phyloP scores from a whole-genome alignment of 2,113 vertebrate genomes.

The Carassius auratus region DNA sequence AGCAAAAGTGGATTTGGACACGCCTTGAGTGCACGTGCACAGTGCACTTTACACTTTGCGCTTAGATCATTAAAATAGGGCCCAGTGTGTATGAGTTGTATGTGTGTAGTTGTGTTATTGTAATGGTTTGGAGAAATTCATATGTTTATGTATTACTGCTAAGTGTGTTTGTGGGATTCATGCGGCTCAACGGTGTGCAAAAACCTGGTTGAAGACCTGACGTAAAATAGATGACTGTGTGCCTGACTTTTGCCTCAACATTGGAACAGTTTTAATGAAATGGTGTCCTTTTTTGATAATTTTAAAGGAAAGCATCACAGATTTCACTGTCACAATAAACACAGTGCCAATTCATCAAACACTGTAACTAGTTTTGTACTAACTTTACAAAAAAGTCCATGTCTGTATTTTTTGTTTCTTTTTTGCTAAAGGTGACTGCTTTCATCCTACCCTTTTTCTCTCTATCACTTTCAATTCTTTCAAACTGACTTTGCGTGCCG shows the following conservation, averaged over 20 bases:
- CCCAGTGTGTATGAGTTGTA: not conserved
- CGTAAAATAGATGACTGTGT: slow-evolving; percentile 1
- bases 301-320: not conserved
- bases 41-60: no score
- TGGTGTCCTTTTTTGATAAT: not conserved
- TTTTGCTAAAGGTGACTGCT: not conserved
- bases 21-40: no score
- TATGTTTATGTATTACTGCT: not conserved
- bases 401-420: not conserved
- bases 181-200: not conserved
- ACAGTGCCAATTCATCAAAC: not conserved
- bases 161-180: not conserved
- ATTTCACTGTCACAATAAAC: slow-evolving; percentile 10
- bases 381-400: not conserved
- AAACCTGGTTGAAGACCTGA: not conserved
- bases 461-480: not conserved
- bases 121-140: not conserved
- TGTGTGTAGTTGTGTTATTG: not conserved
- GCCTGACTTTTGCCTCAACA: not conserved
- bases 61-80: no score
- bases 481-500: not conserved
- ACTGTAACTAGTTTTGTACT: not conserved
- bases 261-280: not conserved
- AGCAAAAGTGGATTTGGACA: no score
- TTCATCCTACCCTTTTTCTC: not conserved